A percentile compares a stretch with the other conserved stretches of the same genome.
Conservation (phyloP, 1,140 invertebrate genomes). For the Euura saliciscinereae region DNA sequence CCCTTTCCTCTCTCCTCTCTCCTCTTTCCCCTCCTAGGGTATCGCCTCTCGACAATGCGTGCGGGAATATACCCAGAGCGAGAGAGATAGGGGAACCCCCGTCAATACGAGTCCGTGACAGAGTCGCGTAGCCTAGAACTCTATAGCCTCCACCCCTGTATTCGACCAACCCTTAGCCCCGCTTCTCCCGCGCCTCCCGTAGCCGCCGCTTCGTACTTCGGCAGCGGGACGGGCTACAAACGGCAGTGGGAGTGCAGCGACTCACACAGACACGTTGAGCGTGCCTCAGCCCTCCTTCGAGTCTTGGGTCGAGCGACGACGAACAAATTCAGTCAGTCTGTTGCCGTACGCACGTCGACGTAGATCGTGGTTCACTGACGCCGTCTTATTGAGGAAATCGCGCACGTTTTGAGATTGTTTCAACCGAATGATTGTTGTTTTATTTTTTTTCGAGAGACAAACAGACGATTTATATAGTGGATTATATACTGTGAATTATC, state of each 20-base stretch:
- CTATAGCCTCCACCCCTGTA: not conserved
- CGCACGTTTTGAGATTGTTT: too few relatives aligned
- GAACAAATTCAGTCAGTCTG: not conserved
- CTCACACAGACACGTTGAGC: not conserved
- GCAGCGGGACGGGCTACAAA: not conserved
- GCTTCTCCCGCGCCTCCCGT: not conserved
- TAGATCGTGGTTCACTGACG: not conserved
- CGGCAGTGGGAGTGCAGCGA: not conserved
- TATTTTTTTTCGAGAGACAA: too few relatives aligned
- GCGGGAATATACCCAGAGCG: not conserved
- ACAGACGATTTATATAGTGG: too few relatives aligned
- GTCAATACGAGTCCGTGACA: not conserved
- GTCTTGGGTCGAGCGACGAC: not conserved
- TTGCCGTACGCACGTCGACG: conserved; percentile 6
- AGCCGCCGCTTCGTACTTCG: not conserved
- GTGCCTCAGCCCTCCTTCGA: not conserved
- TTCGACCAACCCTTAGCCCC: not conserved
- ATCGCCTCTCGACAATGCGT: not conserved
- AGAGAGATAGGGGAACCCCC: not conserved
- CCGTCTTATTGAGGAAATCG: too few relatives aligned
- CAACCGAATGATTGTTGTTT: too few relatives aligned
- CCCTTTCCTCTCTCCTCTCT: not conserved
- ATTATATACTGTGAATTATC: too few relatives aligned
- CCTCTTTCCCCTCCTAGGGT: not conserved
- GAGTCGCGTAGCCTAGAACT: too few relatives aligned